These are phyloP conservation scores for Alcedo quadribrachys DNA, from an alignment of 2,797 vertebrate genomes.

Conservation along the genomic window DNA sequence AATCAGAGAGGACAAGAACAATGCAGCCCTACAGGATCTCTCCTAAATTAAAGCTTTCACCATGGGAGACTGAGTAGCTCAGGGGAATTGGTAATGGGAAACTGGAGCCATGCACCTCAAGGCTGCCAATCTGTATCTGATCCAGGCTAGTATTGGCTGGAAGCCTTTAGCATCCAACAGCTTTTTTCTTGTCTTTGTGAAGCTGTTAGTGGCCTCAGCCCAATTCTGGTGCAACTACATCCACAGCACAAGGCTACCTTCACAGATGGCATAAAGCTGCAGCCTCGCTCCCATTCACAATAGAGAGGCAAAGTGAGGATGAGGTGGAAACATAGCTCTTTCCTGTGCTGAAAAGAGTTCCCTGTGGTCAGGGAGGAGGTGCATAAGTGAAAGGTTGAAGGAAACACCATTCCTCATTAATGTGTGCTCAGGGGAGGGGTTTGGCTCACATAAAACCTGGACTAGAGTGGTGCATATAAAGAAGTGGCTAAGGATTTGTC, in stretches of 20 bases:
- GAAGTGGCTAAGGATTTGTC: background rate
- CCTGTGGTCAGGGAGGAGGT: background rate
- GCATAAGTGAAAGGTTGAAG: background rate
- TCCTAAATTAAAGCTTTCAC: constrained; percentile 54
- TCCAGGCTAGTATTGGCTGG: constrained; percentile 16
- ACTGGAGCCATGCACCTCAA: background rate
- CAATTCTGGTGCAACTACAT: constrained; percentile 49
- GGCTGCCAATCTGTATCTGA: constrained; percentile 42
- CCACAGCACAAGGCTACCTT: constrained; percentile 41
- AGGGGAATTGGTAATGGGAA: constrained; percentile 19
- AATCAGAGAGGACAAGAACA: background rate
- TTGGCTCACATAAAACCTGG: background rate
- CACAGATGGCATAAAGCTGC: constrained; percentile 4
- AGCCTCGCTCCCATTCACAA: background rate
- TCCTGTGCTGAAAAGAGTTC: background rate
- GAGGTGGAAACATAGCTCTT: background rate
- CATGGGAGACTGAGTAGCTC: background rate
- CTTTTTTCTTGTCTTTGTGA: constrained; percentile 59
- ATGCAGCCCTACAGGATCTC: background rate
- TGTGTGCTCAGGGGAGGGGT: background rate
- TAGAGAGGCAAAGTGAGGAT: background rate
- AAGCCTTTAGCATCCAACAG: constrained; percentile 54
- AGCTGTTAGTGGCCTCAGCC: constrained; percentile 29
- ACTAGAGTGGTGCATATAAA: background rate
- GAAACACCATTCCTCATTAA: background rate